Percentiles rank a stretch among this genome's conserved stretches.
Conservation (phyloP, 2,113 vertebrate species). For the Indicator maculatus region DNA sequence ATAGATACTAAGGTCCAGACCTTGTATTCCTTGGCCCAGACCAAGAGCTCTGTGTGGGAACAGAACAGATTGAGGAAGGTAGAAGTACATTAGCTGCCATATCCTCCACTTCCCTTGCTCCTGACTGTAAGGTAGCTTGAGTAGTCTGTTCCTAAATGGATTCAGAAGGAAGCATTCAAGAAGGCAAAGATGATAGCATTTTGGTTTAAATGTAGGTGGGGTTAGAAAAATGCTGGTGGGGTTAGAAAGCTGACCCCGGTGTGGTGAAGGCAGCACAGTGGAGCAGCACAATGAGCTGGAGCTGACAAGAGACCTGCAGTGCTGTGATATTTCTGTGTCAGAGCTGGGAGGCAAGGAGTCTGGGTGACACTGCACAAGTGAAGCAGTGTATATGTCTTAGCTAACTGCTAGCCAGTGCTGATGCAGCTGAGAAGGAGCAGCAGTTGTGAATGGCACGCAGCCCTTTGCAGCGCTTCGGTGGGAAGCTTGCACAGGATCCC, state of each 20-base stretch:
- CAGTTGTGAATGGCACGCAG: not conserved
- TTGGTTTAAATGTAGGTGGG: not conserved
- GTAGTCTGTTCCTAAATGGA: not conserved
- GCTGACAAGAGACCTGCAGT: not conserved
- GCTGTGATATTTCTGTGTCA: not conserved
- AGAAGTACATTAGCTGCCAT: accelerated
- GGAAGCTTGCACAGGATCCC: not conserved
- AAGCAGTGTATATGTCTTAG: not conserved
- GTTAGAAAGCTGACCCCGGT: not conserved
- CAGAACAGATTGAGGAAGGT: not conserved
- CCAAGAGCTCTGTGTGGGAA: not conserved
- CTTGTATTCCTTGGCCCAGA: not conserved
- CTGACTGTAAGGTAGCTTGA: not conserved
- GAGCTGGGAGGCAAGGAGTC: not conserved
- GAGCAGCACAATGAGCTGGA: not conserved
- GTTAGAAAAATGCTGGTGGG: not conserved
- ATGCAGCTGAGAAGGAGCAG: not conserved
- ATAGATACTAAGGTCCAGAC: not conserved
- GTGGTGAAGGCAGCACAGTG: not conserved
- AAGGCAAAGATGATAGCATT: not conserved
- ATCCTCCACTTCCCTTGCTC: not conserved
- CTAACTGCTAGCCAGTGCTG: not conserved
- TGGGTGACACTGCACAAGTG: not conserved
- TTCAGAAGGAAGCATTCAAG: not conserved
- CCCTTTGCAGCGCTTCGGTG: not conserved